Evolutionary conservation across 1,140 invertebrate species (phyloP).

Genomic region (Caenorhabditis brenneri): DNA sequence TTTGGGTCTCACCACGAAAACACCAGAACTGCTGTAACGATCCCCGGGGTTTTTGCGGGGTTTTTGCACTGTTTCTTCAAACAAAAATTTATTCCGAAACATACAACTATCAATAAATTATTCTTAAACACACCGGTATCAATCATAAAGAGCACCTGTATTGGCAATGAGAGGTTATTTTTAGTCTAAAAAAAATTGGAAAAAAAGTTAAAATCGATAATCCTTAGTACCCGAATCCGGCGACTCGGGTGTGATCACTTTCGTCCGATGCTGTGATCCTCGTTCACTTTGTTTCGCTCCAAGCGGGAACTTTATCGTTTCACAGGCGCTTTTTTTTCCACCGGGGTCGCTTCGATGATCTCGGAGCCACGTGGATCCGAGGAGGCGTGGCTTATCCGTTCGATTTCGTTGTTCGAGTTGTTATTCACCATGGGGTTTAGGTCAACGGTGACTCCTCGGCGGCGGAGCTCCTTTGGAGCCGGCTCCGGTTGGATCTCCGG

Average conservation of each 20-base stretch:
- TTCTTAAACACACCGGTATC: no score
- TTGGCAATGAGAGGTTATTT: no score
- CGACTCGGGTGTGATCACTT: neutral
- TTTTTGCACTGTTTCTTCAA: no score
- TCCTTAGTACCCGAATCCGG: neutral
- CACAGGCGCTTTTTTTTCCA: constrained; percentile 49
- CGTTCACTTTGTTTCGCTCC: constrained; percentile 49
- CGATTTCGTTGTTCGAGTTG: neutral
- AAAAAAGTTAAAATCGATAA: neutral
- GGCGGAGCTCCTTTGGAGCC: neutral
- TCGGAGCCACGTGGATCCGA: neutral
- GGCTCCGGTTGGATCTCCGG: neutral
- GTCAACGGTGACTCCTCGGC: neutral
- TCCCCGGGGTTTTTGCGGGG: no score
- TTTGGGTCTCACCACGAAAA: no score
- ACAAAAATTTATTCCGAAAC: no score
- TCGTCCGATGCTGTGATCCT: constrained; percentile 31
- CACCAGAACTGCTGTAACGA: no score
- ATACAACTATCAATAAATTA: no score
- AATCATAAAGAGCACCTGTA: no score
- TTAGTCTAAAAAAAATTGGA: no score
- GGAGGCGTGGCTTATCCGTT: constrained; percentile 6
- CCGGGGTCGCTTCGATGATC: neutral
- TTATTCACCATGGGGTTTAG: neutral
- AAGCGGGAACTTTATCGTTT: constrained; percentile 53